Conservation (phyloP, 2,797 vertebrate species). For the Mormyrus proboscirostris region DNA sequence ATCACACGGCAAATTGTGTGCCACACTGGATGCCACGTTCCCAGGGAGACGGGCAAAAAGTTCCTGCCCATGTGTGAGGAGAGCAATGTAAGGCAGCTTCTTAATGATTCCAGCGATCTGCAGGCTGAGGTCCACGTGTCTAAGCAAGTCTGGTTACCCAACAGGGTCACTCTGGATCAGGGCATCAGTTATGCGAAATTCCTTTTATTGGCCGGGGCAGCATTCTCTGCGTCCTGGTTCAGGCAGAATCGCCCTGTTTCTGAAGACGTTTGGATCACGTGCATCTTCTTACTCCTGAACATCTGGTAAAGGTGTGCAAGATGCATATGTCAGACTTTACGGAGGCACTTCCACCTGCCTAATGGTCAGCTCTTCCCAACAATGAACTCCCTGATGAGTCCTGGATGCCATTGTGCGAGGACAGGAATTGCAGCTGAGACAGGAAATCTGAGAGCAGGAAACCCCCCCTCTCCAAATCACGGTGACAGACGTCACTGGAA, state of each 20-base stretch:
- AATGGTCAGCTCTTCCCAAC: slow-evolving; percentile 14
- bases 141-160: neutral
- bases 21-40: neutral
- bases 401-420: slow-evolving; percentile 46
- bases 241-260: neutral
- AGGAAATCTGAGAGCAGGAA: slow-evolving; percentile 56
- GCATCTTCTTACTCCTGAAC: neutral
- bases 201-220: neutral
- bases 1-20: neutral
- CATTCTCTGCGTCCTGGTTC: neutral
- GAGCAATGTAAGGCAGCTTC: too few species aligned
- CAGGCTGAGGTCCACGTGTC: neutral
- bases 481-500: slow-evolving; percentile 34
- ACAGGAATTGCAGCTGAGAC: slow-evolving; percentile 23
- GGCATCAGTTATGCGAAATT: neutral
- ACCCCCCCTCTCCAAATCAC: neutral
- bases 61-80: neutral
- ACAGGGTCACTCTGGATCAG: neutral
- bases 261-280: neutral
- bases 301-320: neutral
- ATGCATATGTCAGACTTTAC: neutral
- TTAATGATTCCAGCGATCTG: neutral
- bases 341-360: neutral
- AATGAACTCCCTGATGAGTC: slow-evolving; percentile 48
- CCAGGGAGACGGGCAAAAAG: neutral